Percentiles rank a stretch among this genome's conserved stretches.
phyloP scores from a whole-genome alignment of 2,113 vertebrate species.

The Petroica traversi region DNA sequence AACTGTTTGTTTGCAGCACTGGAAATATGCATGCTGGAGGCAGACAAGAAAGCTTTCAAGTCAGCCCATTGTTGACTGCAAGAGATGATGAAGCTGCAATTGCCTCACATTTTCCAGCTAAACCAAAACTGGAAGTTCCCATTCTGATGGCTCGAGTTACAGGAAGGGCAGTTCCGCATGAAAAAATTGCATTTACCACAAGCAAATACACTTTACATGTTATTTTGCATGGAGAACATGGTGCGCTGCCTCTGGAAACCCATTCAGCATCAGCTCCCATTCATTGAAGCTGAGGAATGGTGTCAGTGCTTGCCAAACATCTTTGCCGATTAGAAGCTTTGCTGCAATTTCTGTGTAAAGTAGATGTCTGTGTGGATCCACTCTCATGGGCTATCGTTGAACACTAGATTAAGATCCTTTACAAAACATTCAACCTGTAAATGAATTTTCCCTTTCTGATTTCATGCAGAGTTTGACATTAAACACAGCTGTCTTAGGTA shows the following conservation, averaged over 20 bases:
- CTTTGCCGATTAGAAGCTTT: neutral
- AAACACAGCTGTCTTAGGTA: conserved; percentile 5
- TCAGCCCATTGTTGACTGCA: neutral
- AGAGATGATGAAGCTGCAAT: neutral
- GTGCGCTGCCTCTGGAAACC: neutral
- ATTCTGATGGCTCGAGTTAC: neutral
- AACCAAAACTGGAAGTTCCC: neutral
- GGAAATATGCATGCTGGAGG: conserved; percentile 34
- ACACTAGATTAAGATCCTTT: neutral
- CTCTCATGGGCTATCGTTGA: neutral
- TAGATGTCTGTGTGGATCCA: neutral
- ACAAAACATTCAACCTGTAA: neutral
- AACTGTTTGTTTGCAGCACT: conserved; percentile 15
- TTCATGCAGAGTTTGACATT: neutral
- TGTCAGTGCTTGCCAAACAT: neutral
- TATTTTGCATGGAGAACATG: neutral
- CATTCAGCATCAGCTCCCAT: neutral
- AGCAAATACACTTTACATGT: fast-evolving
- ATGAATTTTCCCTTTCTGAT: neutral
- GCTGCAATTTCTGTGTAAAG: neutral
- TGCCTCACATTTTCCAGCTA: conserved; percentile 16
- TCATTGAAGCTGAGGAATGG: fast-evolving
- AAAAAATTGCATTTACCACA: neutral
- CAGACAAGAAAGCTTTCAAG: neutral
- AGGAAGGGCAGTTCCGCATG: neutral